Evolutionary conservation across 1,140 invertebrate species (phyloP), one percentile per base, ranked within the genome.

Genomic region (Drosophila santomea): DNA sequence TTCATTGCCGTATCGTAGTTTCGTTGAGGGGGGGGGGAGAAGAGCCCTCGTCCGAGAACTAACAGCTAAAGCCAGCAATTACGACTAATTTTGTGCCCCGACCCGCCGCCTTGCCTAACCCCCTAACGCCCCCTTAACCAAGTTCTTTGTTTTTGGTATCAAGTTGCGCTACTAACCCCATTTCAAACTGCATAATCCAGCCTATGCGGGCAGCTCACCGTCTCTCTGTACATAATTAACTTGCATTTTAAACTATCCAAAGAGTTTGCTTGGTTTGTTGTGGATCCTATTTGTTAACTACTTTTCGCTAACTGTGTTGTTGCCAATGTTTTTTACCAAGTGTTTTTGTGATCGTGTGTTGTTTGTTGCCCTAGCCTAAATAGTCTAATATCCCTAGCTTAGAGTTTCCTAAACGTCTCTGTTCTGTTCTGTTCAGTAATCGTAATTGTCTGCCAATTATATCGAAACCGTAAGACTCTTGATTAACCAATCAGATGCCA

Each of bases 151-250:
- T 57, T 76, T 66, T 75, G 36, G 43, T 76, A 76, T 75, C 71
- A 59, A 76, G 50, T 76, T 76, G 74, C 44, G 73, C 74, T 61
- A 77, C 74, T 77, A 77, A 77, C 74, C 73, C 73, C 11, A 68
- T 76, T 76, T 41, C 17, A 55, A 60, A 51, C 47, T 55, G 69
- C 62, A 39, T 52, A 75, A 52, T 47, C 51, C 51, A 62, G 68
- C 57, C 51, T 43, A 43, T 54, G 43, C 39, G 60, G 59, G 35
- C 43, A 11, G 44, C 55, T 35, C 32, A 55, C 59, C 64, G 45
- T 52, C 17, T 36, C 17, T 28, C 28, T 54, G 44, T 41, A 54
- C 47, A 43, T 41, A 57, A n/a, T 71, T 72, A 48, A 44, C 41
- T 48, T 55, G 48, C 71, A 72, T 74, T 62, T 47, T 51, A 52